Evolutionary conservation across 2,113 vertebrate genomes (phyloP).

Genomic region (Pagrus major): DNA sequence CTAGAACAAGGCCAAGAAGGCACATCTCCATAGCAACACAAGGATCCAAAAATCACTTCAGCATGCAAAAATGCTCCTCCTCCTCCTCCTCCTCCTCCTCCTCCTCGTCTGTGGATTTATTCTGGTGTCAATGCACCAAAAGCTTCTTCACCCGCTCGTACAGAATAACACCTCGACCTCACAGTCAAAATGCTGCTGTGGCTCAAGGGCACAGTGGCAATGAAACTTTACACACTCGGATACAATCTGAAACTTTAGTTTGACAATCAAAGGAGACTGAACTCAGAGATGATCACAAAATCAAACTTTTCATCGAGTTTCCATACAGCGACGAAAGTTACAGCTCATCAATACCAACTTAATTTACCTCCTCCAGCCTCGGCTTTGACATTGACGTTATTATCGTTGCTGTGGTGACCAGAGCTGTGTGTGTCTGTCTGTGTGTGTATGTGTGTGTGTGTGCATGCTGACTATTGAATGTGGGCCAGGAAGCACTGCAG

Average conservation of each 20-base stretch:
- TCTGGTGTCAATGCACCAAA: conserved; percentile 29
- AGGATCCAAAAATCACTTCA: conserved; percentile 42
- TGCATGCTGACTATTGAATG: conserved; percentile 36
- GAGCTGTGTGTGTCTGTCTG: conserved; percentile 8
- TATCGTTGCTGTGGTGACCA: conserved; percentile 45
- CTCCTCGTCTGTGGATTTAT: not conserved
- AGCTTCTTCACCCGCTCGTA: not conserved
- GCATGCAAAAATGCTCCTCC: conserved; percentile 22
- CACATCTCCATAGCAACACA: conserved; percentile 52
- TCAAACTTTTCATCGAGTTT: not conserved
- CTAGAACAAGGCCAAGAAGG: conserved; percentile 13
- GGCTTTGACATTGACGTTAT: conserved; percentile 34
- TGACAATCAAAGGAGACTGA: too few species aligned
- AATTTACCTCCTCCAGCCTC: not conserved
- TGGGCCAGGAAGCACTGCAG: conserved; percentile 49
- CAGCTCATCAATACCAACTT: conserved; percentile 5
- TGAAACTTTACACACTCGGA: not conserved
- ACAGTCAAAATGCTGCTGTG: not conserved
- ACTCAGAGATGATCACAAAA: too few species aligned
- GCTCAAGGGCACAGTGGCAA: not conserved
- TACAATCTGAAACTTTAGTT: not conserved
- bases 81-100: conserved; percentile 14
- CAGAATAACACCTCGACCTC: not conserved
- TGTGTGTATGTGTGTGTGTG: conserved; percentile 13
- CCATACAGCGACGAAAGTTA: not conserved